These are phyloP conservation scores for Baccha elongata DNA, from an alignment of 2,888 invertebrate species.

Conservation along the genomic window DNA sequence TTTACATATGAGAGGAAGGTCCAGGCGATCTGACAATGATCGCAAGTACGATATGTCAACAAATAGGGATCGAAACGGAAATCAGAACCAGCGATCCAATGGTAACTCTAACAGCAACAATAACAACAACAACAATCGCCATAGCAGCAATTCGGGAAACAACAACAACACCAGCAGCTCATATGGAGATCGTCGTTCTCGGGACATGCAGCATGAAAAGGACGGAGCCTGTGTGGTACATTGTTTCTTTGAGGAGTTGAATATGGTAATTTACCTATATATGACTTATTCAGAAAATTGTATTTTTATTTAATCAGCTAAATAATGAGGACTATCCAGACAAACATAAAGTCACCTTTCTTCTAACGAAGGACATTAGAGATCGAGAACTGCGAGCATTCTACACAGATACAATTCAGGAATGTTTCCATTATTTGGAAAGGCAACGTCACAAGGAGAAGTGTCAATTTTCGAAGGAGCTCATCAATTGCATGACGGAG, in stretches of 20 bases:
- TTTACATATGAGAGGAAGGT: conserved; percentile 75
- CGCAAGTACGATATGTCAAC: conserved; percentile 30
- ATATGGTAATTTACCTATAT: conserved; percentile 84
- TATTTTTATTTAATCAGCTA: conserved; percentile 75
- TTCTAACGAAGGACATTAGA: conserved; percentile 85
- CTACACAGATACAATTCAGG: conserved; percentile 87
- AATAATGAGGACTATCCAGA: conserved; percentile 84
- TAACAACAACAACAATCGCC: conserved; percentile 55
- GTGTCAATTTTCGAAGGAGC: conserved; percentile 86
- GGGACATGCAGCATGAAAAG: conserved; percentile 53
- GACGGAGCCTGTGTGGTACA: conserved; percentile 85
- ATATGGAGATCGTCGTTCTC: conserved; percentile 20
- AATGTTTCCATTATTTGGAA: conserved; percentile 87
- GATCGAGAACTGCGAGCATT: conserved; percentile 87
- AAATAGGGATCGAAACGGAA: conserved; percentile 4
- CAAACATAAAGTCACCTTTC: conserved; percentile 85
- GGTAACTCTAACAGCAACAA: conserved; percentile 38
- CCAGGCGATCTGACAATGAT: conserved; percentile 74
- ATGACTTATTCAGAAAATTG: no score
- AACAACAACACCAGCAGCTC: conserved; percentile 66
- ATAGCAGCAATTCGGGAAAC: conserved; percentile 45
- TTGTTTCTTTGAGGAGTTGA: conserved; percentile 87
- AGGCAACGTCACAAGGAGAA: conserved; percentile 84
- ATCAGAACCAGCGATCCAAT: conserved; percentile 74
- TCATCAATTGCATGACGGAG: conserved; percentile 87